Evolutionary conservation across 2,888 invertebrate species (phyloP), one percentile per base, ranked within the genome.

Genomic region (Hemaris fuciformis): DNA sequence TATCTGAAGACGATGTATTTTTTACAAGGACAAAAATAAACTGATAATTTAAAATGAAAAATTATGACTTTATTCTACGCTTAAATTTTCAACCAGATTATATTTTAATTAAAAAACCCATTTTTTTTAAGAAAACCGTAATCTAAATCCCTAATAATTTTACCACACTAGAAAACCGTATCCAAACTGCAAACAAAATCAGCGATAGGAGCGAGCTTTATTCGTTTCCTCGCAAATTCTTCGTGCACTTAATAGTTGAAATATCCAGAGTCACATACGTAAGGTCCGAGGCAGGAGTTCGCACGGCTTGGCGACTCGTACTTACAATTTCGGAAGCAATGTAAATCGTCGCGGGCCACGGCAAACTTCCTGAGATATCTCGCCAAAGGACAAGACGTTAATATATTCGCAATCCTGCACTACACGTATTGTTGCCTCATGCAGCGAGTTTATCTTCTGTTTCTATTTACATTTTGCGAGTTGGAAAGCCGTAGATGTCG

Each of bases 321-420:
- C 84, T 79, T 75, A 80, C 79, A 83, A 82, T 90, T 91, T 89
- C 86, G 88, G 85, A 88, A 89, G 90, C 81, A 87, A 88, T 90
- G 91, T 91, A 91, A 91, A 91, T 91, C 87, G 89, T 84, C 82
- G 81, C 79, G 74, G 74, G 80, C 81, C 78, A 81, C 81, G 84
- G 78, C 84, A 73, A 90, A 91, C 83, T 91, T 89, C 77, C 77
- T 78, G 80, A 87, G 88, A 89, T 87, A 89, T 86, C 89, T 88
- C 80, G 84, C 88, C 84, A 87, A 88, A 89, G 91, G 91, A 91
- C 91, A 88, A 89, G 89, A 90, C 88, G 89, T 81, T 91, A 91
- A 91, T 91, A 85, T 91, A 91, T 91, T 88, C 85, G 81, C 87
- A 87, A 88, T 88, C 84, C 87, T 83, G 87, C 84, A 84, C 83